Percentiles rank a stretch among this genome's conserved stretches.
These are phyloP conservation scores for Peromyscus californicus DNA, from an alignment of 2,113 vertebrate species.

Conservation along the genomic window DNA sequence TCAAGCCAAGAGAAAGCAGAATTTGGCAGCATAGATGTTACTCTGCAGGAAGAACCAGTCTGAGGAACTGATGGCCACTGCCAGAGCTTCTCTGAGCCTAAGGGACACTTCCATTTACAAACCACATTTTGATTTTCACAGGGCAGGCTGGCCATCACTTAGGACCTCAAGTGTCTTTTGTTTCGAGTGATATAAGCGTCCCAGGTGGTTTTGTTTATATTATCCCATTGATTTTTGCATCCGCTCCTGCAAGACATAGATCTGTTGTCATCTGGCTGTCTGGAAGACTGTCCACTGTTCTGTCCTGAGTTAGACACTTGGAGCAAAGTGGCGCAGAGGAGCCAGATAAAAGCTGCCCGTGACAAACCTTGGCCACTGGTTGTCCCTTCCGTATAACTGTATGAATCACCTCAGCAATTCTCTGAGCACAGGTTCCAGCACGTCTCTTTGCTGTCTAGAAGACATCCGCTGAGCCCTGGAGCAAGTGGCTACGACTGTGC, in stretches of 20 bases:
- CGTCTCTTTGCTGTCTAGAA: neutral
- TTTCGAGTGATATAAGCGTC: neutral
- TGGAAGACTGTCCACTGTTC: neutral
- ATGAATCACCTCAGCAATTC: neutral
- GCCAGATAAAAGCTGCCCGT: neutral
- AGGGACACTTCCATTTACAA: neutral
- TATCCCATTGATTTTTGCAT: neutral
- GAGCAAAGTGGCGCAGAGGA: neutral
- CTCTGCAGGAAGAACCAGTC: neutral
- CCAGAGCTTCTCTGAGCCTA: neutral
- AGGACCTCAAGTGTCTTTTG: slow-evolving; percentile 22
- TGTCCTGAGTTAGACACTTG: neutral
- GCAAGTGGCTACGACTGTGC: neutral
- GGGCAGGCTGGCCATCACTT: neutral
- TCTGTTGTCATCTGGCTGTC: neutral
- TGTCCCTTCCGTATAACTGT: neutral
- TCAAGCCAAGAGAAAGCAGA: neutral
- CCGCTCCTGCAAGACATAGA: neutral
- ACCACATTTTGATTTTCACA: neutral
- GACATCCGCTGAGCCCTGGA: fast-evolving
- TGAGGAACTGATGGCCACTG: neutral
- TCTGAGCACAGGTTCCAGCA: neutral
- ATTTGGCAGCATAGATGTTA: too few relatives aligned
- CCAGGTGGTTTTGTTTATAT: neutral
- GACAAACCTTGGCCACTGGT: neutral